Base-by-base conservation (phyloP, 2,888 invertebrate species). In the Ommatoiulus sabulosus region DNA sequence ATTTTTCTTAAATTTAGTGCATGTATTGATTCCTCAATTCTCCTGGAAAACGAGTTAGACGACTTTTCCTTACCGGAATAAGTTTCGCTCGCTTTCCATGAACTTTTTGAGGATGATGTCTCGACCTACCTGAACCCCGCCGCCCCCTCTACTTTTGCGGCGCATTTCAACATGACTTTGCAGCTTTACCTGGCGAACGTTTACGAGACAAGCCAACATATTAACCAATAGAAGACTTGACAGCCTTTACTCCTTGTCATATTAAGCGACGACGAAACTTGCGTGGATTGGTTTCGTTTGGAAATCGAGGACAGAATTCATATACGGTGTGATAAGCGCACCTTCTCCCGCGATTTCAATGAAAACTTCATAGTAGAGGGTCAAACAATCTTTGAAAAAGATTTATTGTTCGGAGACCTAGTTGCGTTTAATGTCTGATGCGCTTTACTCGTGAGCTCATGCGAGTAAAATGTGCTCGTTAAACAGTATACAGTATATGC, bases 21-120 rank as follows among this genome's bases (percentile, higher is more conserved):
- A 72, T 72, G 72, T 72, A 72, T 72, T 72, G 72, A 72, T 72
- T 72, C 72, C 72, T 72, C 72, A 72, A 24, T 24, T 72, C 24
- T 72, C 24, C n/a, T n/a, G 72, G 4, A 72, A 72, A 72, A 72
- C 72, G 72, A 72, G 72, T 72, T 72, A 72, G 72, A 72, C 72
- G 72, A 72, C 72, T 72, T 72, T 72, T 72, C 72, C 72, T 24
- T 72, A 72, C 72, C 72, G 72, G 72, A 72, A 72, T 72, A 72
- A 72, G 72, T 72, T 72, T 72, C 72, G 72, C 72, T 72, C 24
- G 72, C 72, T 72, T 72, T 72, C 72, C 72, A 72, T 72, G 72
- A 72, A 72, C 72, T 72, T 72, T 63, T 72, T 72, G 72, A 72
- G 7, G 72, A 72, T 72, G 72, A 72, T 72, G 72, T 72, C 72